Evolutionary conservation across 2,888 invertebrate genomes (phyloP), one percentile per base, ranked within the genome.

Genomic region (Schizotus pectinicornis): DNA sequence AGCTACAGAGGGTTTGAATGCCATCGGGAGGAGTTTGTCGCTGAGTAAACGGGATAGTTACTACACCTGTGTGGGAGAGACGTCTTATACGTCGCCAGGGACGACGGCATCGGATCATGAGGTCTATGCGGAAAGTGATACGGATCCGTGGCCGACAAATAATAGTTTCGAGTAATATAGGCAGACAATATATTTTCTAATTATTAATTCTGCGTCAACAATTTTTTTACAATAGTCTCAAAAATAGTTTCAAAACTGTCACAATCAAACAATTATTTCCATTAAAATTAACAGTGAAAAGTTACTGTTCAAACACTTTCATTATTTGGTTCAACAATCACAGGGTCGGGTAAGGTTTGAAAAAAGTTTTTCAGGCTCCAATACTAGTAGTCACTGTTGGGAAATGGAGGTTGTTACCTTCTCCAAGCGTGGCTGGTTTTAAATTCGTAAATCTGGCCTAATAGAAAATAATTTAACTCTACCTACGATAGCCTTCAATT

Each of bases 1-100:
- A 67, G 88, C 88, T 8, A 76, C 84, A 14, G 88, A 89, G 70
- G 88, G 88, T 35, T 81, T 88, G 70, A 86, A 87, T 70, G 79
- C 84, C 59, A 80, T 88, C 43, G 88, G 88, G 45, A 65, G 75
- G 38, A 73, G 71, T 36, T 47, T 65, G 13, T 67, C 74, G 3
- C 76, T 82, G 2, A 80, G 80, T 62, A 81, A 83, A 72, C 68
- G 82, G 52, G 84, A 84, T 56, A 79, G 80, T 58, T 84, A 82
- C 71, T 83, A 83, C 63, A 81, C 83, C 75, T 79, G 81, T 13
- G 82, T 80, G 8, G 82, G 81, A 45, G 83, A 82, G 59, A 79
- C 80, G 52, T 81, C 75, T 0, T 75, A 82, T 62, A 79, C 80
- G 7, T 82, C 82, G 0, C 83, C 82, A 61, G 82, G 80, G 62